Base-by-base conservation (phyloP, 2,888 invertebrate genomes). In the Cephus spinipes region DNA sequence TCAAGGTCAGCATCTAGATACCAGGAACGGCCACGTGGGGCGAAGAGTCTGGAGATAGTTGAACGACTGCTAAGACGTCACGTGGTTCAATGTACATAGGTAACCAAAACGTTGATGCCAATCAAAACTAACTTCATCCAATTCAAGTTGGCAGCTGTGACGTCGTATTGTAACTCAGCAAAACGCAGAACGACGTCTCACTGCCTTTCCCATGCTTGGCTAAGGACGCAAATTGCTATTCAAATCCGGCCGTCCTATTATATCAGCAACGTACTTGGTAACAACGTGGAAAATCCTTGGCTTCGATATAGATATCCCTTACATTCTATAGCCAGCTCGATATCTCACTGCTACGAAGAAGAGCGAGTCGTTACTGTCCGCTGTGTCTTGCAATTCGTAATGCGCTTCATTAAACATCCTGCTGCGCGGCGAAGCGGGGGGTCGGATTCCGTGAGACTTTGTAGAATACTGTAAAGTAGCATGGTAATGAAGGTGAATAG, bases 101-200 rank as follows among this genome's bases (percentile, higher is more conserved):
- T 40, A 55, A 55, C 23, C 74, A 75, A 80, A 84, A 84, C 83
- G 81, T 81, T 84, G 83, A 86, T 86, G 83, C 81, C 83, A 85
- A 87, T 87, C 85, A 82, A 83, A 86, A 87, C 83, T 84, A 87
- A 86, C 84, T 84, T 87, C 80, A 80, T 81, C 78, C 84, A 85
- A 80, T 82, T 77, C 79, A 82, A 82, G 82, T 81, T 84, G 83
- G 81, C 85, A 83, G 84, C 82, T 83, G 84, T 81, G 84, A 84
- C 83, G 80, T 85, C 80, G 80, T 82, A 80, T 81, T 81, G 83
- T 85, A 85, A 82, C 83, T 85, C 81, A 79, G 79, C 77, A 55
- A 79, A 80, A 84, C 55, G 55, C 78, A 81, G 74, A 77, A 75
- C 77, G 77, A 79, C 81, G 80, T 30, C 55, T 35, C 75, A 34